Evolutionary conservation across 1,140 invertebrate genomes (phyloP).

Genomic region (Eupeodes corollae): DNA sequence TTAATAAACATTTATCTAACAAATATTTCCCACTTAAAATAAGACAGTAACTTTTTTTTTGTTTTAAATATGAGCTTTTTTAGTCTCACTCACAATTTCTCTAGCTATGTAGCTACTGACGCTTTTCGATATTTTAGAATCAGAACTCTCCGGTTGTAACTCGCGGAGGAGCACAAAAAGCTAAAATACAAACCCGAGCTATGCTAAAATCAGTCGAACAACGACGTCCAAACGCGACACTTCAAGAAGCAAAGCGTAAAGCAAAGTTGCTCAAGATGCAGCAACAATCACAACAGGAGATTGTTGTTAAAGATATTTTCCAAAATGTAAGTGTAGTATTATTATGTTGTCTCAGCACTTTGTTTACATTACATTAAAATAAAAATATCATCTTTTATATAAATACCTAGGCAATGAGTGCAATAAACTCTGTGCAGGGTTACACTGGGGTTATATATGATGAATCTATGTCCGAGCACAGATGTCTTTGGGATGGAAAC

Average conservation of each 20-base stretch:
- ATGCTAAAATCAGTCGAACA: slow-evolving; percentile 39
- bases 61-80: background rate
- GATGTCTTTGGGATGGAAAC: slow-evolving; percentile 69
- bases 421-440: slow-evolving; percentile 44
- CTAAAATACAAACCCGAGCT: slow-evolving; percentile 49
- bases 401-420: slow-evolving; percentile 49
- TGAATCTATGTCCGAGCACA: slow-evolving; percentile 61
- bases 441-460: slow-evolving; percentile 72
- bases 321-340: slow-evolving; percentile 40
- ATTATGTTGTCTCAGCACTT: no score
- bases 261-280: slow-evolving; percentile 42
- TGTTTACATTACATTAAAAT: background rate
- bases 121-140: background rate
- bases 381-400: slow-evolving; percentile 8
- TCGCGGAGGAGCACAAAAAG: slow-evolving; percentile 44
- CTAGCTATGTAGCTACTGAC: background rate
- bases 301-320: slow-evolving; percentile 44
- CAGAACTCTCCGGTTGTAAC: slow-evolving; percentile 41
- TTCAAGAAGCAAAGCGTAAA: slow-evolving; percentile 47
- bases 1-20: background rate
- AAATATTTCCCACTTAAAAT: background rate
- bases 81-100: background rate
- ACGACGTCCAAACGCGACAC: slow-evolving; percentile 40
- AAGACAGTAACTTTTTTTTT: background rate
- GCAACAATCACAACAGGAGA: slow-evolving; percentile 21